Evolutionary conservation across 2,888 invertebrate genomes (phyloP).

Genomic region (Plagodis dolabraria): DNA sequence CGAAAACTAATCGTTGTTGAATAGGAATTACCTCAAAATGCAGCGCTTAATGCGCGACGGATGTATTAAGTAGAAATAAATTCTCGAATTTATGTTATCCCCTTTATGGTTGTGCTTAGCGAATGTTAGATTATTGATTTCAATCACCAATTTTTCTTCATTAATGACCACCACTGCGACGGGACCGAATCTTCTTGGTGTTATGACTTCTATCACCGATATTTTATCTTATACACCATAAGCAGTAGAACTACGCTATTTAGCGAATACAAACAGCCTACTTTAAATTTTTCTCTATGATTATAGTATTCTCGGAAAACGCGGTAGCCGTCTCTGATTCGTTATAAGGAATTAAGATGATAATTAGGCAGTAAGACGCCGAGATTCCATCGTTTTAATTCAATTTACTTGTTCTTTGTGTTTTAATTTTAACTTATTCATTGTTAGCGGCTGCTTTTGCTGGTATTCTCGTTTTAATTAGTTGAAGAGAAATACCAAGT

Average conservation of each 20-base stretch:
- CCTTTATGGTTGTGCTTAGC: constrained; percentile 52
- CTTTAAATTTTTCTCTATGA: constrained; percentile 48
- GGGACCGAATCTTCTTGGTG: constrained; percentile 40
- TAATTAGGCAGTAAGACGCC: constrained; percentile 60
- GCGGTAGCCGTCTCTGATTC: constrained; percentile 60
- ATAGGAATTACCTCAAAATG: constrained; percentile 66
- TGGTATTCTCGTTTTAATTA: constrained; percentile 37
- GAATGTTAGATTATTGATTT: constrained; percentile 61
- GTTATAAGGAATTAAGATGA: constrained; percentile 68
- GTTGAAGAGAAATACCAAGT: constrained; percentile 30
- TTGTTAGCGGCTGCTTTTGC: constrained; percentile 40
- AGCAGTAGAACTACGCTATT: constrained; percentile 30
- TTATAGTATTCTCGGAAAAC: constrained; percentile 52
- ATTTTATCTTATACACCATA: constrained; percentile 41
- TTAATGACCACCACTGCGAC: constrained; percentile 52
- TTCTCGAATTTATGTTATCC: constrained; percentile 57
- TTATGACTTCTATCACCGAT: constrained; percentile 48
- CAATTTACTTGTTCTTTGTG: constrained; percentile 45
- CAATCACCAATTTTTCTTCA: constrained; percentile 59
- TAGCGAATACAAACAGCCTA: constrained; percentile 52
- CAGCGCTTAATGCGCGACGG: constrained; percentile 36
- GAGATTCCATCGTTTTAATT: constrained; percentile 54
- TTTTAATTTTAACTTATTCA: constrained; percentile 45
- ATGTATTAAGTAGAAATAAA: constrained; percentile 60
- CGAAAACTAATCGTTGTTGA: constrained; percentile 65